A percentile compares a stretch with the other conserved stretches of the same genome.
phyloP scores from a whole-genome alignment of 2,888 invertebrate species.

The Pomacea canaliculata region DNA sequence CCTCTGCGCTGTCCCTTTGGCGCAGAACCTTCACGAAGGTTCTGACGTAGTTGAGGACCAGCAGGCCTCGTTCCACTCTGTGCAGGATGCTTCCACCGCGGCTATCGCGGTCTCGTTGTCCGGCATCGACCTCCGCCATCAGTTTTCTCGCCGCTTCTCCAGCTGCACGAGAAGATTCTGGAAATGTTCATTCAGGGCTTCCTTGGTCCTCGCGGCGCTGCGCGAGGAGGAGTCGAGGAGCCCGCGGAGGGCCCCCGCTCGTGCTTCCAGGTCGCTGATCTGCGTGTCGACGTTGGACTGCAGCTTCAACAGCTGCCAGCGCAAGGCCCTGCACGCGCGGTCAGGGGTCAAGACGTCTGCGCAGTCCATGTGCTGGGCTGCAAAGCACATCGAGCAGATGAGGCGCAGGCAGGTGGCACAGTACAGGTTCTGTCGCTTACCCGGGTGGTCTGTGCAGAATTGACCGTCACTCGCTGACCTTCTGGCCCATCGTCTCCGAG shows the following conservation, averaged over 20 bases:
- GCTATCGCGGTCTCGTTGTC: background rate
- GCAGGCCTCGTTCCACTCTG: background rate
- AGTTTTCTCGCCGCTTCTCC: background rate
- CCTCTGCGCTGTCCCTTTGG: constrained; percentile 12
- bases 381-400: constrained; percentile 3
- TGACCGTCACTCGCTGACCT: background rate
- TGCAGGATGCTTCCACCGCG: background rate
- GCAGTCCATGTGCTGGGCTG: constrained; percentile 4
- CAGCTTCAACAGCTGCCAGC: constrained; percentile 10
- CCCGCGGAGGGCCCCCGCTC: background rate
- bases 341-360: constrained; percentile 1
- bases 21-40: constrained; percentile 8
- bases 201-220: background rate
- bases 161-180: background rate
- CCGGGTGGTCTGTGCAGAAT: background rate
- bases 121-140: constrained; percentile 1
- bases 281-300: background rate
- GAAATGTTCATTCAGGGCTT: background rate
- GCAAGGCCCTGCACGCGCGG: constrained; percentile 9
- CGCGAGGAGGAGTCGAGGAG: background rate
- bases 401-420: constrained; percentile 4
- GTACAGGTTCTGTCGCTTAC: background rate
- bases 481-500: background rate
- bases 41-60: constrained; percentile 3
- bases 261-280: background rate